Evolutionary conservation across 2,797 vertebrate species (phyloP), one percentile per base, ranked within the genome.

Genomic region (Valencia hispanica): DNA sequence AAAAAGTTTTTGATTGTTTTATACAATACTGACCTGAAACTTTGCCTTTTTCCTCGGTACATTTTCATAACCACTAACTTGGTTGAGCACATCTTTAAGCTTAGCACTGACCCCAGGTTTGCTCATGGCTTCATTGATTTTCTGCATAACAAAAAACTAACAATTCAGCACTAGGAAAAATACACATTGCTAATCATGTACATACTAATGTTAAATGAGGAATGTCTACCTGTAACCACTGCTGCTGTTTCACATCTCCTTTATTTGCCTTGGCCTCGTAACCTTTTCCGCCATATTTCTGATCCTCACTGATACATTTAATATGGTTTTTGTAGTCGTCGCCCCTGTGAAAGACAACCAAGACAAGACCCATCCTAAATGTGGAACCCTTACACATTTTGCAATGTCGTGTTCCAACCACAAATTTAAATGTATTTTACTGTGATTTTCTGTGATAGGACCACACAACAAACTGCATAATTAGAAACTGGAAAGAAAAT

Each of bases 281-380:
- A 18, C 92, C 95, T 91, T 97, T 99, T 18, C 98, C 98, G 20
- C 98, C 98, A 0, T 99, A 99, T 79, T 99, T 99, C 94, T 99
- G 96, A 76, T 98, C 96, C 87, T 99, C 98, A 27, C 95, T 98
- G 68, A 99, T 86, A 0, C 98, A 99, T 73, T 94, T 97, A 66
- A 93, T 71, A 0, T 99, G 98, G 57, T 87, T 92, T 85, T 96
- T 98, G 82, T 99, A 99, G 84, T 98, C 96, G 0, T 97, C 92
- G 0, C 96, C 98, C 96, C 98, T 99, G 51, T 5, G 78, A 18
- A 5, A 78, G 1, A 45, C 17, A 45, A 30, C 25, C 20, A 32
- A 14, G 34, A n/a, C n/a, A 12, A 68, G 15, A 39, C 12, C 65
- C 22, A 17, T 36, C 59, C 20, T 10, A 36, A 36, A 63, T 22